Evolutionary conservation across 2,888 invertebrate genomes (phyloP).

Genomic region (Sphecodes monilicornis): DNA sequence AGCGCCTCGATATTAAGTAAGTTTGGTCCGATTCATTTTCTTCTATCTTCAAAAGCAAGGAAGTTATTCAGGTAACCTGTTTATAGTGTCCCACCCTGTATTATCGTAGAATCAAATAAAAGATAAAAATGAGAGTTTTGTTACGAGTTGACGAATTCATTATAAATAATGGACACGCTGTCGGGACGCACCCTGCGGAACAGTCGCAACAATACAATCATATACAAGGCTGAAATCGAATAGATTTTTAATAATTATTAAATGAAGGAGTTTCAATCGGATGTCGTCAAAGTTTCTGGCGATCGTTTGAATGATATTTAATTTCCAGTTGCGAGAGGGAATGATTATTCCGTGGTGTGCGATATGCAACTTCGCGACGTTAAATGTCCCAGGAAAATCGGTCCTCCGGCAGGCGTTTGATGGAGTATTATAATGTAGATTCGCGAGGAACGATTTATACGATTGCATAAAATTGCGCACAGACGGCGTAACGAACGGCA

Average conservation of each 20-base stretch:
- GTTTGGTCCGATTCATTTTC: no score
- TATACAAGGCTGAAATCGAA: background rate
- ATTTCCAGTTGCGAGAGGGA: background rate
- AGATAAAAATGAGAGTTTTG: no score
- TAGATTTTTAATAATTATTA: background rate
- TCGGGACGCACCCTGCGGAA: no score
- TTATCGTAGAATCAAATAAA: no score
- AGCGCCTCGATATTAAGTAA: no score
- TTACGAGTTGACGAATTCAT: no score
- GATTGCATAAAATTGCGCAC: constrained; percentile 42
- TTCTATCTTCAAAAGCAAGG: no score
- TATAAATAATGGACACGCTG: no score
- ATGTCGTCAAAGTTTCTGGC: background rate
- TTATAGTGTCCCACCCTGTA: no score
- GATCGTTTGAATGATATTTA: constrained; percentile 4
- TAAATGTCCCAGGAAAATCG: constrained; percentile 29
- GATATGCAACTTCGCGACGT: constrained; percentile 4
- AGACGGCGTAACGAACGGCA: constrained; percentile 44
- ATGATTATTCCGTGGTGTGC: background rate
- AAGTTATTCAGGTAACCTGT: no score
- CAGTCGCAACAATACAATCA: no score
- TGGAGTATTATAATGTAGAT: constrained; percentile 49
- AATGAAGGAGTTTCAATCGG: background rate
- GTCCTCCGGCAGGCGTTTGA: constrained; percentile 18
- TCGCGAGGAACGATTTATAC: constrained; percentile 29